A percentile compares a stretch with the other conserved stretches of the same genome.
These are phyloP conservation scores for Lampris megalopsis DNA, from an alignment of 2,113 vertebrate species.

Conservation along the genomic window DNA sequence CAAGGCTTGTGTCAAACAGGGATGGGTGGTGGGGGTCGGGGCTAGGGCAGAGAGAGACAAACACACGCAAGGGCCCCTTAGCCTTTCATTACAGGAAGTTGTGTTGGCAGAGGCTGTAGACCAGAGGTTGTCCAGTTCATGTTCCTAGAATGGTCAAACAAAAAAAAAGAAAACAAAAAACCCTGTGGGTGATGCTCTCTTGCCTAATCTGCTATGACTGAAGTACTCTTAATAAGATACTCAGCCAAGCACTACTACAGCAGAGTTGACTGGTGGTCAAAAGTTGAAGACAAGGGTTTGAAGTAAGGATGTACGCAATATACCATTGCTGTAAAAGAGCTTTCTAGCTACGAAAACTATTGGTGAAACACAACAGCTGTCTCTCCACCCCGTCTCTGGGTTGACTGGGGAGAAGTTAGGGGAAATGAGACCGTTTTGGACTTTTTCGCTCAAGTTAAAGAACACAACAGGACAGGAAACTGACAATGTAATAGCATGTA, in stretches of 20 bases:
- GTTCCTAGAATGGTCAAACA: too few species aligned
- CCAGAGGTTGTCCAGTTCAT: background rate
- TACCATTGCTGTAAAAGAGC: slow-evolving; percentile 1
- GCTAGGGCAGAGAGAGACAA: background rate
- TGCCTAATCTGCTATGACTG: too few species aligned
- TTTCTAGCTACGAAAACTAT: slow-evolving; percentile 29
- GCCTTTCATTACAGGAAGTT: background rate
- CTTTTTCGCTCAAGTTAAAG: slow-evolving; percentile 33
- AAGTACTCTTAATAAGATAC: too few species aligned
- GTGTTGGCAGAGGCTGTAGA: background rate
- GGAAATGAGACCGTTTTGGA: slow-evolving; percentile 39
- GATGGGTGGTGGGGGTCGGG: background rate
- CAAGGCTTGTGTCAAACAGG: background rate
- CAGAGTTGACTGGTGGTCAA: too few species aligned
- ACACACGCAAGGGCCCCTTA: background rate
- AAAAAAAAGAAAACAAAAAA: too few species aligned
- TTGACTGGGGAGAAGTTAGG: slow-evolving; percentile 31
- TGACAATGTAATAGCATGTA: slow-evolving; percentile 57
- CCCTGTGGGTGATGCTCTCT: too few species aligned
- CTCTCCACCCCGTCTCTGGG: slow-evolving; percentile 10
- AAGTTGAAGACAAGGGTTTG: too few species aligned
- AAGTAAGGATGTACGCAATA: slow-evolving; percentile 22
- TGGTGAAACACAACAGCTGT: slow-evolving; percentile 15
- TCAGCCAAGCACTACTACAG: too few species aligned
- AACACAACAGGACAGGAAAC: slow-evolving; percentile 52